A percentile compares a stretch with the other conserved stretches of the same genome.
phyloP scores from a whole-genome alignment of 2,113 vertebrate genomes.

The Cheilinus undulatus region DNA sequence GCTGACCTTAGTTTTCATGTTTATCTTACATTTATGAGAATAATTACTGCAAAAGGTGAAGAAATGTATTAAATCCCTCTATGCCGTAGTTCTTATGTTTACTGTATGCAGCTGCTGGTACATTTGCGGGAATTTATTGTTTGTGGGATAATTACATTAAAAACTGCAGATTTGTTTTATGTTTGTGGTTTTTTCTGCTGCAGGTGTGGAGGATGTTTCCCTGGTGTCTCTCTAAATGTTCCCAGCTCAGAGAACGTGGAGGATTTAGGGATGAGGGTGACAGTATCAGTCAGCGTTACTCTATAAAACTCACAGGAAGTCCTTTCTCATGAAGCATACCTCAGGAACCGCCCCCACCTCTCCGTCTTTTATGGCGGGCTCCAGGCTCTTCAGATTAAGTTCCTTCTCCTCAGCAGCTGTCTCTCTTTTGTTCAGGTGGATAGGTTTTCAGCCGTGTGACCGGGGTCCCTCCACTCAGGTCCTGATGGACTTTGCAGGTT shows the following conservation, averaged over 20 bases:
- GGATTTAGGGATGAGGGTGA: slow-evolving; percentile 22
- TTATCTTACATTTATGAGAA: too few species aligned
- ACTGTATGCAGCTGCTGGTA: too few species aligned
- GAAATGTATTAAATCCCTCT: too few species aligned
- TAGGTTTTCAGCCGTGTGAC: slow-evolving; percentile 65
- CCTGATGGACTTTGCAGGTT: slow-evolving; percentile 82
- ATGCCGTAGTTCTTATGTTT: too few species aligned
- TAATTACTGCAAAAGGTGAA: too few species aligned
- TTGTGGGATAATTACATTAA: too few species aligned
- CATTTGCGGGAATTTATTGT: too few species aligned
- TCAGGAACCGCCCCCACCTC: slow-evolving; percentile 31
- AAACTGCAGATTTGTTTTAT: too few species aligned
- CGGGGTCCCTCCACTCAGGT: slow-evolving; percentile 43
- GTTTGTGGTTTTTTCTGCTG: neutral
- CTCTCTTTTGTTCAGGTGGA: slow-evolving; percentile 70
- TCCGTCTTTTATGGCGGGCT: slow-evolving; percentile 27
- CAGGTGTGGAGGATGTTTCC: neutral
- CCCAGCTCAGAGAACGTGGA: slow-evolving; percentile 5
- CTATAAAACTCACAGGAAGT: slow-evolving; percentile 51
- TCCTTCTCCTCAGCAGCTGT: slow-evolving; percentile 67
- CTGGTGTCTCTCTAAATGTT: neutral
- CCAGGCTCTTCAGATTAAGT: slow-evolving; percentile 44
- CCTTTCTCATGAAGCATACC: slow-evolving; percentile 9
- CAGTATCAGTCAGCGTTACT: slow-evolving; percentile 12
- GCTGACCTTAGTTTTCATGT: too few species aligned